Evolutionary conservation across 2,797 vertebrate species (phyloP), one percentile per base, ranked within the genome.

Genomic region (Sphenodon punctatus): DNA sequence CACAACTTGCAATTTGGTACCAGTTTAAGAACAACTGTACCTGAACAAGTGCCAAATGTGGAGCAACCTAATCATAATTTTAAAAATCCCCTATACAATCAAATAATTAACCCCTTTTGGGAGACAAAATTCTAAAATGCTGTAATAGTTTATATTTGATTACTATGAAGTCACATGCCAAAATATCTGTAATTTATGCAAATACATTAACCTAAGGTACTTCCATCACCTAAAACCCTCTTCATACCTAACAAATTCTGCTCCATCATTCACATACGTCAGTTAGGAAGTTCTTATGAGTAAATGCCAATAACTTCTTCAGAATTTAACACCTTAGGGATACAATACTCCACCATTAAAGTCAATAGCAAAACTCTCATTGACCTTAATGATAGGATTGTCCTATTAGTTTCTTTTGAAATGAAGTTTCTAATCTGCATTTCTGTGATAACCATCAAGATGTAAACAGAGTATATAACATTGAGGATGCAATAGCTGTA

Each of bases 121-220:
- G 13, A 10, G 27, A 23, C 12, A 15, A 38, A 38, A 36, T 7
- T 5, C 42, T 42, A 43, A 43, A 13, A 43, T 30, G 30, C 15
- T 34, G 3, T 1, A 48, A 6, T 3, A 60, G 51, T 39, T 55
- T 74, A 11, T 22, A 83, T 7, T 5, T 30, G 1, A n/a, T 34
- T 34, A 34, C 34, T 56, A 67, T 45, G 7, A 49, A 75, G 77
- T 83, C 43, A 48, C 2, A 7, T 10, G 11, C 43, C 78, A 43
- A 12, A 70, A 78, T 42, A 32, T 8, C 60, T 30, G 63, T 34
- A 66, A 45, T 68, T 65, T 53, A 36, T 65, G 81, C 30, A 74
- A 17, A 61, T 12, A 61, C 78, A 23, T 3, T 67, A 67, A 67
- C 14, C 53, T 48, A 20, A 75, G 11, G 42, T 67, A 23, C 13